Evolutionary conservation across 2,888 invertebrate species (phyloP), one percentile per base, ranked within the genome.

Genomic region (Gortyna flavago): DNA sequence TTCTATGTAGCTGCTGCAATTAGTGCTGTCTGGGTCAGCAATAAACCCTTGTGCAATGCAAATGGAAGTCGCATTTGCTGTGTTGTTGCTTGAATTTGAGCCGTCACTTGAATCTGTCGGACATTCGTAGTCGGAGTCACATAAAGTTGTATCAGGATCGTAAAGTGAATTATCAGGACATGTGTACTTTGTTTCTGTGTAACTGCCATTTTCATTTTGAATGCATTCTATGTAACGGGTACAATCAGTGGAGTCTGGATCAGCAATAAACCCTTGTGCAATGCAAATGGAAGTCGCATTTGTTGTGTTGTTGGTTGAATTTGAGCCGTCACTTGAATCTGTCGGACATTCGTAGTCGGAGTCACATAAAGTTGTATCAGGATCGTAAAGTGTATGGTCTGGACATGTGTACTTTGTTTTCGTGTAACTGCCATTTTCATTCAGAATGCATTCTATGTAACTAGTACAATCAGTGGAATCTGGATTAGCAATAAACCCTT

Each of bases 361-460:
- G n/a, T 81, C 84, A 25, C 85, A 86, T n/a, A 81, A 6, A 48
- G 86, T 81, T 29, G 86, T 87, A 44, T 80, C 44, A 8, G 85
- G 85, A 66, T 86, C 59, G 21, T 80, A 86, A 25, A 62, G 72
- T 0, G 81, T 80, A 16, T 61, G 18, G 4, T 68, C 87, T 0
- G 81, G 85, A 51, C 86, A 86, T 38, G 68, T 54, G 16, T 74
- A 81, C 13, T 13, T n/a, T 38, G 68, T 69, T 21, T 65, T 67
- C 9, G 77, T 81, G 21, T 72, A 85, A n/a, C 25, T 74, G 1
- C 64, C 75, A 38, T 80, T 64, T 21, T 35, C 74, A 0, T 79
- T 61, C 35, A 70, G 68, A 64, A 84, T 57, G n/a, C 87, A 86
- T 71, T 80, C 81, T 48, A 87, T 59, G 7, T 81, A 86, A 1